These are phyloP conservation scores for Butorides virescens DNA, from an alignment of 2,113 vertebrate genomes.

Conservation along the genomic window DNA sequence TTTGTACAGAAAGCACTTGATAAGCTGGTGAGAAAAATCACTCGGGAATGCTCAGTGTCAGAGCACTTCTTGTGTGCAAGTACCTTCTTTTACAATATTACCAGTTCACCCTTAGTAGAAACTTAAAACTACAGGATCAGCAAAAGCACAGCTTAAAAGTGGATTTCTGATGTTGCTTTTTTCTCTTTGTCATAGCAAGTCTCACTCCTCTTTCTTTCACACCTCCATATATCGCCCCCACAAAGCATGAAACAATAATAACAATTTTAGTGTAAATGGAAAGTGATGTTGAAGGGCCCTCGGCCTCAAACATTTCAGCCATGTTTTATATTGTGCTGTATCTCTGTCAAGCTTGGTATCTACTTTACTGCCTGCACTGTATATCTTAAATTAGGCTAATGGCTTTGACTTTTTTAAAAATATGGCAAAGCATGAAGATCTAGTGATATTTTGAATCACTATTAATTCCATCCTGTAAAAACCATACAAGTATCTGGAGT, in stretches of 20 bases:
- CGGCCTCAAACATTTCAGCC: not conserved
- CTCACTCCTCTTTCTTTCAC: not conserved
- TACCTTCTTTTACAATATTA: not conserved
- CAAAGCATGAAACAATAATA: not conserved
- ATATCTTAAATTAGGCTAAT: not conserved
- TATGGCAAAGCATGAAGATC: not conserved
- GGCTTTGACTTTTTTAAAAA: not conserved
- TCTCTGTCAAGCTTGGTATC: not conserved
- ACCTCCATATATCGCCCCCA: not conserved
- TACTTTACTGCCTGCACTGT: not conserved
- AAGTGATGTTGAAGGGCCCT: not conserved
- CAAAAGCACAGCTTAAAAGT: not conserved
- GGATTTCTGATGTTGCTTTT: not conserved
- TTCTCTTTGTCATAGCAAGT: not conserved
- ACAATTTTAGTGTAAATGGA: not conserved
- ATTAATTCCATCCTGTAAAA: not conserved
- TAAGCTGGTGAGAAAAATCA: conserved; percentile 10
- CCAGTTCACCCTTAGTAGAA: not conserved
- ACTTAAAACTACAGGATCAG: not conserved
- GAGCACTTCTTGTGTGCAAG: not conserved
- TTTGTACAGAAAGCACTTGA: not conserved
- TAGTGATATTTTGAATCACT: not conserved
- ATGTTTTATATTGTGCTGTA: not conserved
- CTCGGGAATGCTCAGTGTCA: not conserved
- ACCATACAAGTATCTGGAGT: not conserved